These are phyloP conservation scores for Nyctereutes procyonoides DNA, from an alignment of 2,113 vertebrate species.

Conservation along the genomic window DNA sequence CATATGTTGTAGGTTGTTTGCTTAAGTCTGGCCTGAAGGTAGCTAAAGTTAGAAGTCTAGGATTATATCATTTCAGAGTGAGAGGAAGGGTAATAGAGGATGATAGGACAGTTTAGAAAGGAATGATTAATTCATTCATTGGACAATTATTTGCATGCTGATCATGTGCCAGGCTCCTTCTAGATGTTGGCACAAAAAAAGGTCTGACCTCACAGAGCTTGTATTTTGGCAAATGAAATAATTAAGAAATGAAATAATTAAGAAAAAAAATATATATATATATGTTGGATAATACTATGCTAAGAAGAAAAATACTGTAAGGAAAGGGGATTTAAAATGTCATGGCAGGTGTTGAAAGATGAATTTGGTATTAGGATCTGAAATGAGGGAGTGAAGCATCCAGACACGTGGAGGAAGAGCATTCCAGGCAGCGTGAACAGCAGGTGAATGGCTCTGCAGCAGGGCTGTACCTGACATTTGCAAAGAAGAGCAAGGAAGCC, in stretches of 20 bases:
- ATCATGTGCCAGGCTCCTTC: not conserved
- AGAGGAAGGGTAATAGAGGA: not conserved
- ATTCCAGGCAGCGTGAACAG: not conserved
- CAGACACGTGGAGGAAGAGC: not conserved
- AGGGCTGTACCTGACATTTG: no score
- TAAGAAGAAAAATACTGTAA: not conserved
- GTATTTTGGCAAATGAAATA: not conserved
- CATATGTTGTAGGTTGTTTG: not conserved
- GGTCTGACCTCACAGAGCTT: not conserved
- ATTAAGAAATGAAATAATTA: not conserved
- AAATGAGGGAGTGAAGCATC: not conserved
- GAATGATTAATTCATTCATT: not conserved
- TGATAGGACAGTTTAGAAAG: not conserved
- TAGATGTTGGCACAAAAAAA: not conserved
- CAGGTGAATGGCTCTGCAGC: not conserved
- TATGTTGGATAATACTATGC: not conserved
- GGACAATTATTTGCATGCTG: not conserved
- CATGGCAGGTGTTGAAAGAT: not conserved
- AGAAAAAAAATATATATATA: not conserved
- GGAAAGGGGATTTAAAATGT: not conserved
- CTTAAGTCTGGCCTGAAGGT: not conserved
- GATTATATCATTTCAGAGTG: not conserved
- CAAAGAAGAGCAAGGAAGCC: not conserved
- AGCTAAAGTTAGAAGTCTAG: not conserved
- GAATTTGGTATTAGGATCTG: not conserved